phyloP scores from a whole-genome alignment of 2,888 invertebrate genomes.

The Apodemia duryi region DNA sequence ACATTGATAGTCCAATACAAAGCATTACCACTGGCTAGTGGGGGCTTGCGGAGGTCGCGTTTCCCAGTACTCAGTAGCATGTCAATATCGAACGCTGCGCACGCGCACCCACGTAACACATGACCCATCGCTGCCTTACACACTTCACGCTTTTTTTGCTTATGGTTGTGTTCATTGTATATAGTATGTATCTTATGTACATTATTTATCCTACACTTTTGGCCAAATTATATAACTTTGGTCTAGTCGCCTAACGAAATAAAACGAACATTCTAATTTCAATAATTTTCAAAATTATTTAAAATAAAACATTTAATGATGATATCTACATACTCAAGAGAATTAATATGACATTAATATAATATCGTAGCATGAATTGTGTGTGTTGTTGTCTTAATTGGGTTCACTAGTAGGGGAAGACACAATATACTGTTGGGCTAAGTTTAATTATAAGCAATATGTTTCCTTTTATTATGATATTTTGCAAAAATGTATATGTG shows the following conservation, averaged over 20 bases:
- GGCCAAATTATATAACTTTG: slow-evolving; percentile 56
- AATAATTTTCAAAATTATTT: slow-evolving; percentile 18
- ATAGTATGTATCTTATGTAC: slow-evolving; percentile 38
- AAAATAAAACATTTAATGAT: neutral
- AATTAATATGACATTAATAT: neutral
- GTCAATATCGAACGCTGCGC: slow-evolving; percentile 23
- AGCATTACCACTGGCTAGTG: neutral
- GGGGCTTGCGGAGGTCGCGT: slow-evolving; percentile 23
- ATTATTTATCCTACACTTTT: slow-evolving; percentile 32
- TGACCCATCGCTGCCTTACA: slow-evolving; percentile 45
- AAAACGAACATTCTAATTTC: slow-evolving; percentile 22
- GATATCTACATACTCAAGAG: neutral
- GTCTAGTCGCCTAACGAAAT: slow-evolving; percentile 31
- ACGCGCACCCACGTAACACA: slow-evolving; percentile 40
- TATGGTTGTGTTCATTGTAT: slow-evolving; percentile 50
- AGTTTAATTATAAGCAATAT: neutral
- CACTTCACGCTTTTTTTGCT: slow-evolving; percentile 43
- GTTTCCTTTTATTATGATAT: neutral
- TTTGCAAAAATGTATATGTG: neutral
- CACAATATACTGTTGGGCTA: too few relatives aligned
- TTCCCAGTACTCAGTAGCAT: slow-evolving; percentile 25
- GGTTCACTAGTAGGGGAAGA: neutral
- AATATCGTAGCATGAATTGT: slow-evolving; percentile 19
- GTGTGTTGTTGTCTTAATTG: slow-evolving; percentile 15
- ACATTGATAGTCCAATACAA: neutral